These are phyloP conservation scores for Siderastrea radians DNA, from an alignment of 92 coral and sea anemone species.

Conservation along the genomic window DNA sequence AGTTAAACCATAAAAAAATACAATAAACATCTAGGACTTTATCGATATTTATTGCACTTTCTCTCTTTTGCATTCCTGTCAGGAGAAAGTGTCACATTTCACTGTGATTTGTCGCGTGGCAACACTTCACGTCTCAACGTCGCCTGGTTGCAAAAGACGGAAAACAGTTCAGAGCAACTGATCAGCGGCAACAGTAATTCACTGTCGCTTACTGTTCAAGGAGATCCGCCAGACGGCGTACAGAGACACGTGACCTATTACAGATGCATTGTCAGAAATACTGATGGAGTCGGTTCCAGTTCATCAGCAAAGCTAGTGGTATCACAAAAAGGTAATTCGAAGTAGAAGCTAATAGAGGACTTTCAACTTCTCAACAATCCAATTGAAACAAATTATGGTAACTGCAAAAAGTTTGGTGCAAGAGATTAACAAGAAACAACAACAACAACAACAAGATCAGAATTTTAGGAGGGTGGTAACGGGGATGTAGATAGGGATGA, in stretches of 20 bases:
- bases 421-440: too few species aligned
- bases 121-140: conserved; percentile 30
- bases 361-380: too few species aligned
- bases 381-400: too few species aligned
- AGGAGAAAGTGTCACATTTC: conserved; percentile 49
- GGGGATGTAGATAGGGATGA: too few species aligned
- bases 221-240: not conserved
- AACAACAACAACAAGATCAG: too few species aligned
- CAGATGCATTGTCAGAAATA: conserved; percentile 51
- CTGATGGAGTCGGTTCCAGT: conserved; percentile 55
- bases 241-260: conserved; percentile 27
- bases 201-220: conserved; percentile 7
- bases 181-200: conserved; percentile 8
- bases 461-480: too few species aligned
- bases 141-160: conserved; percentile 36
- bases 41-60: too few species aligned
- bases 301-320: conserved; percentile 31
- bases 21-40: too few species aligned
- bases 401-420: too few species aligned
- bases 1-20: too few species aligned
- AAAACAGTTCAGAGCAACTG: conserved; percentile 11
- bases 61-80: not conserved
- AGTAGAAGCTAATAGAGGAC: too few species aligned
- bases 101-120: conserved; percentile 44
- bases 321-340: conserved; percentile 26